Base-by-base conservation (phyloP, 2,888 invertebrate genomes). In the Apamea sordens region DNA sequence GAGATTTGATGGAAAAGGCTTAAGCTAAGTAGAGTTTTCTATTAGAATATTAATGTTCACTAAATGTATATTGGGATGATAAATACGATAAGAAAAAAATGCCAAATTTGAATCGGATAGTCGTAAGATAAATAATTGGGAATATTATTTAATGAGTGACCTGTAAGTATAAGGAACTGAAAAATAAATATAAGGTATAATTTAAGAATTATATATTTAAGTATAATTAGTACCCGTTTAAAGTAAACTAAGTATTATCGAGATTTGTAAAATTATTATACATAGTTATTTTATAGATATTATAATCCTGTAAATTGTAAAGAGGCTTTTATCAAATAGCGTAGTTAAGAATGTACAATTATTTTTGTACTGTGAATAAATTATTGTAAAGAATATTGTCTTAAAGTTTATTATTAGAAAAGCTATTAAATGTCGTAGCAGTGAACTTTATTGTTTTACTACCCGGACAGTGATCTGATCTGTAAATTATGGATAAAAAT, bases 291-390 rank as follows among this genome's bases (percentile, higher is more conserved):
- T 67, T 61, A 64, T 64, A 84, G 28, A 63, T 70, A 67, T 74
- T 75, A 64, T 73, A 80, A 77, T 84, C 78, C 72, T 89, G 90
- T 90, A 89, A 89, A 83, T 81, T 85, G 76, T 87, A 83, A 85
- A 91, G 90, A 92, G 87, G 89, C 90, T 91, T 89, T 82, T 83
- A 84, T 82, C 53, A 76, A 81, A 86, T 84, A 65, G 73, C 69
- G 41, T 79, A 87, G 70, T 71, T 87, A 61, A 68, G 79, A 78
- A 84, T 88, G 92, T 93, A 93, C 92, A 92, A 92, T 91, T 94
- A 94, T 94, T 94, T 94, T 94, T 94, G 93, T 93, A 94, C 91
- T 92, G 88, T 89, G 86, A 86, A 89, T 89, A 86, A 87, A 83
- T 78, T 80, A 88, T 76, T 89, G 85, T 88, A 87, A 89, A 86